A percentile compares a stretch with the other conserved stretches of the same genome.
Conservation (phyloP, 2,113 vertebrate species). For the Istiophorus platypterus region DNA sequence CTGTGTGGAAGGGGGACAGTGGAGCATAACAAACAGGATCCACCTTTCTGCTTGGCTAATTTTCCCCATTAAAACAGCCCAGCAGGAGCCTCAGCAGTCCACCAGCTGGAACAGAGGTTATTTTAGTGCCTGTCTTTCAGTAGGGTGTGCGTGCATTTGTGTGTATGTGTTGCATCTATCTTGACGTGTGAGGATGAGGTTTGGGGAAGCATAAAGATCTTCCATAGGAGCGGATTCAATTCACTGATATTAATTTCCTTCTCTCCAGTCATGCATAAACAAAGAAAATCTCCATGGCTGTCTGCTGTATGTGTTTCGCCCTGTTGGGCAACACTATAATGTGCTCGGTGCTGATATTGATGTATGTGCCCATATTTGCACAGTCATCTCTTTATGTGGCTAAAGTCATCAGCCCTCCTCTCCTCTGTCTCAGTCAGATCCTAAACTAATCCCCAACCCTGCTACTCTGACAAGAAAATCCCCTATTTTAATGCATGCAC, state of each 20-base stretch:
- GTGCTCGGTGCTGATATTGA: slow-evolving; percentile 76
- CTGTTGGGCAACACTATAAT: slow-evolving; percentile 68
- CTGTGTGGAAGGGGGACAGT: slow-evolving; percentile 88
- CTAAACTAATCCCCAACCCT: slow-evolving; percentile 85
- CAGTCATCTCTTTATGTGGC: slow-evolving; percentile 85
- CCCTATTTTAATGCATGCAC: slow-evolving; percentile 85
- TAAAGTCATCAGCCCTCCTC: slow-evolving; percentile 78
- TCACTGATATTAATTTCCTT: slow-evolving; percentile 83
- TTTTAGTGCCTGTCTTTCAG: slow-evolving; percentile 91
- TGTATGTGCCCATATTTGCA: slow-evolving; percentile 80
- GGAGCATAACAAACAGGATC: slow-evolving; percentile 98
- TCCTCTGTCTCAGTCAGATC: slow-evolving; percentile 82
- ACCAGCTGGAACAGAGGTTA: slow-evolving; percentile 94
- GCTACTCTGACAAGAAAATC: slow-evolving; percentile 87
- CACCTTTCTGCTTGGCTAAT: slow-evolving; percentile 97
- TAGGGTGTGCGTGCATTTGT: slow-evolving; percentile 45
- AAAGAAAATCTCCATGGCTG: slow-evolving; percentile 74
- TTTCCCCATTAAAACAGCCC: slow-evolving; percentile 99
- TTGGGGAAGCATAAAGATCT: slow-evolving; percentile 79
- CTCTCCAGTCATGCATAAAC: slow-evolving; percentile 78
- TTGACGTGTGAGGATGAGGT: slow-evolving; percentile 58
- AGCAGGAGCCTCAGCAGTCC: slow-evolving; percentile 93
- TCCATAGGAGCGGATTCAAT: slow-evolving; percentile 82
- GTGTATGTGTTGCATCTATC: slow-evolving; percentile 62
- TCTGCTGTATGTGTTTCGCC: slow-evolving; percentile 57